Percentiles rank a stretch among this genome's conserved stretches.
These are phyloP conservation scores for Crax fasciolata DNA, from an alignment of 2,797 vertebrate species.

Conservation along the genomic window DNA sequence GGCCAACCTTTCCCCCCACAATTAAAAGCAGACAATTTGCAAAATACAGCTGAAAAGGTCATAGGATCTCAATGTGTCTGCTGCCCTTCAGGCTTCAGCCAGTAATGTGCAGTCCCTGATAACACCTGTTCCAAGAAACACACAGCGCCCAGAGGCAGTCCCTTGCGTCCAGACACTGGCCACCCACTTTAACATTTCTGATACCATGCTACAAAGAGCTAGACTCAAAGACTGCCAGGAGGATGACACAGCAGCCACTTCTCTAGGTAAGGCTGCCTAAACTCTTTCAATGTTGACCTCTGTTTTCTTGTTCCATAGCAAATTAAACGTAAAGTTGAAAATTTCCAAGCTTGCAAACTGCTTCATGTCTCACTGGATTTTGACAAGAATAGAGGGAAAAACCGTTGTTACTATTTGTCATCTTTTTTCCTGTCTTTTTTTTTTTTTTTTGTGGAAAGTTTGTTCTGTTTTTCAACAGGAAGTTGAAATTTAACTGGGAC, in stretches of 20 bases:
- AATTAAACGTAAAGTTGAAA: neutral
- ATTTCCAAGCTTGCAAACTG: neutral
- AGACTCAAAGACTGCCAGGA: neutral
- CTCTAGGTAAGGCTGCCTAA: neutral
- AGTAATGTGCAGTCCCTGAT: neutral
- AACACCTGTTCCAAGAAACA: neutral
- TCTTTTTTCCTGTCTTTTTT: neutral
- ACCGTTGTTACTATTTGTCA: neutral
- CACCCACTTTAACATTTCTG: neutral
- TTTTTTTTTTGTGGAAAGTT: neutral
- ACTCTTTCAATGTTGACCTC: neutral
- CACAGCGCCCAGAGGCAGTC: neutral
- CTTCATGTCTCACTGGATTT: neutral
- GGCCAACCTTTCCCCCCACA: neutral
- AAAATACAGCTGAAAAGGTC: neutral
- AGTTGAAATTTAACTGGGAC: neutral
- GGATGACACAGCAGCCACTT: neutral
- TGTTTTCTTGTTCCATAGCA: neutral
- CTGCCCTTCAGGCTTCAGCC: neutral
- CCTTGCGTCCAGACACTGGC: neutral
- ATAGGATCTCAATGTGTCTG: neutral
- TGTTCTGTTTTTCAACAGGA: neutral
- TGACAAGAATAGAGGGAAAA: neutral
- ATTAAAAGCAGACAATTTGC: neutral
- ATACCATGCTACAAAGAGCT: neutral